Base-by-base conservation (phyloP, 2,113 vertebrate species). In the Pithys albifrons region DNA sequence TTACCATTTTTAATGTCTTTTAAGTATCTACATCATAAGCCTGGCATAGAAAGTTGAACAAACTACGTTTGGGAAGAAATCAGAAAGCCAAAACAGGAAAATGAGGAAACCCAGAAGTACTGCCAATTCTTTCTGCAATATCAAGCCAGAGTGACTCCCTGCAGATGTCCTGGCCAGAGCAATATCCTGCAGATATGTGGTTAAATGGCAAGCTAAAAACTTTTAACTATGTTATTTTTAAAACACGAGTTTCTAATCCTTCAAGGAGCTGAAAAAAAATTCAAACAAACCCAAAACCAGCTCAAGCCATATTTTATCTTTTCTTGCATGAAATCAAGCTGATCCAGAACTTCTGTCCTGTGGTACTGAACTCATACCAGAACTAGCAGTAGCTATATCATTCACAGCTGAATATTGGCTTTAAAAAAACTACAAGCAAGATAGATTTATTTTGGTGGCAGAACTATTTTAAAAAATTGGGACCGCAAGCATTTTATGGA, bases 61-160 rank as follows among this genome's bases (percentile, higher is more conserved):
- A 71, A 12, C 20, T 46, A 5, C 7, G 24, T 65, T 81, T 74
- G 48, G 16, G 49, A 87, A 89, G 84, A 89, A 95, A 92, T 49
- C 74, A 57, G 62, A 85, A 80, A 93, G 35, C 61, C 88, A 82
- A 62, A 95, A 87, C 83, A 96, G 77, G 93, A 95, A 94, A 65
- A 71, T 29, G 48, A 92, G 14, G 69, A 82, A 91, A 89, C 20
- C n/a, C 79, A 83, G 31, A 29, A 81, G 62, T 54, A 65, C 91
- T 89, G 88, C 79, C 88, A 95, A 87, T 62, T 85, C n/a, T 72
- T 93, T 95, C 4, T 64, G 69, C 80, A 84, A 0, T 52, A 71
- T 85, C 91, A 67, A 69, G 43, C 52, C 51, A 66, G 57, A 90
- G 49, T 61, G 85, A 90, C 41, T 49, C 65, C 70, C 71, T 76